Percentiles rank a stretch among this genome's conserved stretches.
Evolutionary conservation across 2,113 vertebrate species (phyloP).

Genomic region (Gambusia affinis): DNA sequence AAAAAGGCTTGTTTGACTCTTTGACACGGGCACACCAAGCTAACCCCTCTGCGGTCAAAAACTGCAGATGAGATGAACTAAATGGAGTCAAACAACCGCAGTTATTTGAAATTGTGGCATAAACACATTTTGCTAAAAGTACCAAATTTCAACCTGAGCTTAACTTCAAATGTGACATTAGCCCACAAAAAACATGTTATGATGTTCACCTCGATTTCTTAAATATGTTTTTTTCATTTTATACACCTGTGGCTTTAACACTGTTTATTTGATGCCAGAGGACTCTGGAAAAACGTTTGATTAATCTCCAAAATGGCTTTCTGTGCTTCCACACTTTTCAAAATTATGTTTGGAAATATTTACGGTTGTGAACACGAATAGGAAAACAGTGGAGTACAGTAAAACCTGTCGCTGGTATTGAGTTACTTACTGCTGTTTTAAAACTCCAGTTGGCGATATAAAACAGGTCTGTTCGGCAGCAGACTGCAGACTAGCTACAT

Average conservation of each 20-base stretch:
- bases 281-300: too few relatives aligned
- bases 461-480: too few relatives aligned
- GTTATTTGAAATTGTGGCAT: neutral
- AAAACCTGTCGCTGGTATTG: too few relatives aligned
- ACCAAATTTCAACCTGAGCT: neutral
- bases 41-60: constrained; percentile 8
- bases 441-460: too few relatives aligned
- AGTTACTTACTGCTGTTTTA: too few relatives aligned
- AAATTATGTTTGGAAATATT: too few relatives aligned
- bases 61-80: neutral
- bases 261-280: too few relatives aligned
- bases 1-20: constrained; percentile 19
- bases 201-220: neutral
- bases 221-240: neutral
- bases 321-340: too few relatives aligned
- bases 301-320: too few relatives aligned
- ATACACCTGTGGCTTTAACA: neutral
- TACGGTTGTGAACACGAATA: too few relatives aligned
- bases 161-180: neutral
- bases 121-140: neutral
- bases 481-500: too few relatives aligned
- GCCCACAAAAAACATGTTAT: neutral
- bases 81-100: neutral
- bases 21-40: neutral
- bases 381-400: too few relatives aligned